These are phyloP conservation scores for Eufriesea mexicana DNA, from an alignment of 1,140 invertebrate genomes.

Conservation along the genomic window DNA sequence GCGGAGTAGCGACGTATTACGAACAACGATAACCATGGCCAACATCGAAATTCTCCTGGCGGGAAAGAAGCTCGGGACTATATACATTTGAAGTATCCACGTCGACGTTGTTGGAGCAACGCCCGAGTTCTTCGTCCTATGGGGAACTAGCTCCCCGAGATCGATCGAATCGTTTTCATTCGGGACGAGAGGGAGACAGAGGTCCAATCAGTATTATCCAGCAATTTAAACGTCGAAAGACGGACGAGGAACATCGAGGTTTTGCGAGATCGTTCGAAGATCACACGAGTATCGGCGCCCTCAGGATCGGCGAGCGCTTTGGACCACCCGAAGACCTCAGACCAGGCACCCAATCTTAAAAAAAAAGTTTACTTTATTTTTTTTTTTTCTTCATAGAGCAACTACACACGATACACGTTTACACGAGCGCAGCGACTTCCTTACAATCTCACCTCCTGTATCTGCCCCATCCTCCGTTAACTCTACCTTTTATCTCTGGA, in stretches of 20 bases:
- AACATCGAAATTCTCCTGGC: slow-evolving; percentile 47
- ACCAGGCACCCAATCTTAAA: slow-evolving; percentile 62
- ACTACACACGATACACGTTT: slow-evolving; percentile 45
- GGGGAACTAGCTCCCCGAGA: not conserved
- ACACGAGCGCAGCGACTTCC: slow-evolving; percentile 47
- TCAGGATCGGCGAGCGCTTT: slow-evolving; percentile 53
- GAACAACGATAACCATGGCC: slow-evolving; percentile 48
- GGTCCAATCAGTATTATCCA: slow-evolving; percentile 41
- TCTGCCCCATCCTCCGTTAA: not conserved
- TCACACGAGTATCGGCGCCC: slow-evolving; percentile 3
- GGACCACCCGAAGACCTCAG: slow-evolving; percentile 56
- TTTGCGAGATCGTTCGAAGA: not conserved
- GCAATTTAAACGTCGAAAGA: not conserved
- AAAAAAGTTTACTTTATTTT: slow-evolving; percentile 46
- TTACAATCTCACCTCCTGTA: not conserved
- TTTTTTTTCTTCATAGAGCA: slow-evolving; percentile 41
- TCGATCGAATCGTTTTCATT: not conserved
- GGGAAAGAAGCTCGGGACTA: slow-evolving; percentile 26
- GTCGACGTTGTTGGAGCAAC: not conserved
- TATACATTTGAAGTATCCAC: slow-evolving; percentile 31
- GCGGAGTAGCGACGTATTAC: slow-evolving; percentile 36
- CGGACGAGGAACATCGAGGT: slow-evolving; percentile 6
- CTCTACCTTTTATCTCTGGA: not conserved
- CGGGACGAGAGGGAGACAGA: not conserved
- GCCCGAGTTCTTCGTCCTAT: slow-evolving; percentile 7